phyloP scores from a whole-genome alignment of 2,888 invertebrate genomes.

The Caenorhabditis becei region DNA sequence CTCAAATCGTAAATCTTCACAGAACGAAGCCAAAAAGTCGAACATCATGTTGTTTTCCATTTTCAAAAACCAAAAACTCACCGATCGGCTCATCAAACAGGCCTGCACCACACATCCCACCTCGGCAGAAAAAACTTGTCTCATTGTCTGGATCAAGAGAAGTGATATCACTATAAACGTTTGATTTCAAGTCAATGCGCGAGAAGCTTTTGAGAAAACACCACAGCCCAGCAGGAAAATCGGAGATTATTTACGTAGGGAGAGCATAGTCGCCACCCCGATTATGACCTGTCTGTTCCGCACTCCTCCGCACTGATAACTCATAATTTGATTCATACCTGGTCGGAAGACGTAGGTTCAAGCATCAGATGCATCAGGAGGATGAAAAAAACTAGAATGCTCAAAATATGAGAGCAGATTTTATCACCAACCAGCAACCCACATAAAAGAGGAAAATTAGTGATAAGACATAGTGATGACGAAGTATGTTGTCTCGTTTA shows the following conservation, averaged over 20 bases:
- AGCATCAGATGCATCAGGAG: neutral
- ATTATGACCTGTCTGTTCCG: conserved; percentile 48
- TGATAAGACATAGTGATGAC: neutral
- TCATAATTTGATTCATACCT: conserved; percentile 15
- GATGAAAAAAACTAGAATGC: neutral
- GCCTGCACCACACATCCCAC: conserved; percentile 5
- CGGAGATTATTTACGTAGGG: conserved; percentile 63
- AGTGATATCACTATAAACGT: conserved; percentile 58
- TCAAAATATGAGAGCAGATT: conserved; percentile 12
- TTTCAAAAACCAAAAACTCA: neutral
- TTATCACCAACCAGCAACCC: neutral
- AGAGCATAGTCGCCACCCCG: conserved; percentile 47
- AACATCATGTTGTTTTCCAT: neutral
- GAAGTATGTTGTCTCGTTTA: conserved; percentile 3
- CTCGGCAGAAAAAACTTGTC: conserved; percentile 32
- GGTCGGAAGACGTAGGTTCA: conserved; percentile 38
- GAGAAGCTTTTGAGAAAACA: conserved; percentile 61
- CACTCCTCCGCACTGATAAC: conserved; percentile 30
- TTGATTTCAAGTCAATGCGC: conserved; percentile 53
- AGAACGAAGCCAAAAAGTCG: no score
- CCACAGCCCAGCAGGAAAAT: conserved; percentile 30
- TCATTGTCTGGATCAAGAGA: conserved; percentile 21
- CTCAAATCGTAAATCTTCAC: no score
- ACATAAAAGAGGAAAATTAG: neutral
- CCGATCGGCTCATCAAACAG: neutral